phyloP scores from a whole-genome alignment of 2,888 invertebrate genomes.

The Polydrusus pterygomalis region DNA sequence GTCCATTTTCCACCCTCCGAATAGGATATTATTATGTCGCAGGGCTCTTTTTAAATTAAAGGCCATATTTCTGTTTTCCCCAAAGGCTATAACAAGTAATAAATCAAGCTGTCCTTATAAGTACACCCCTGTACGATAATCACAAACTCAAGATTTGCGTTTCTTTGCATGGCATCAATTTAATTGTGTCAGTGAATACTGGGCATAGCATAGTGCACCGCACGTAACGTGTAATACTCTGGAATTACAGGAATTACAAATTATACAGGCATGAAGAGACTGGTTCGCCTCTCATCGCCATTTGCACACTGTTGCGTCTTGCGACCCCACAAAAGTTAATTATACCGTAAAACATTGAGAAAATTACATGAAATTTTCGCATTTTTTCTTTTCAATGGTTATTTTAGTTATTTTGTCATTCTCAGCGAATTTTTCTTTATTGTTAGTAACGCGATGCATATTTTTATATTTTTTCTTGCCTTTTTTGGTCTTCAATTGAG shows the following conservation, averaged over 20 bases:
- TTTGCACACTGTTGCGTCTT: constrained; percentile 14
- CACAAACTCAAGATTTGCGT: constrained; percentile 9
- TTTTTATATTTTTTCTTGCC: too few species aligned
- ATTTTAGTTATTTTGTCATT: background rate
- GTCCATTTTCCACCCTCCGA: too few species aligned
- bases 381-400: constrained; percentile 3
- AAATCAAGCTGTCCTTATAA: background rate
- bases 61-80: background rate
- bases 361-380: background rate
- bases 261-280: constrained; percentile 31
- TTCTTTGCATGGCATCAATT: constrained; percentile 17
- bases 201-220: constrained; percentile 25
- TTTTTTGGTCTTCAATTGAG: too few species aligned
- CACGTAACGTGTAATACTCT: constrained; percentile 33
- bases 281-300: constrained; percentile 27
- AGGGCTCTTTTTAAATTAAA: background rate
- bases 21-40: too few species aligned
- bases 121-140: constrained; percentile 4
- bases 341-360: constrained; percentile 10
- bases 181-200: constrained; percentile 27
- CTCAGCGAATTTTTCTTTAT: too few species aligned
- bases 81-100: background rate
- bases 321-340: constrained; percentile 28
- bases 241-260: constrained; percentile 42
- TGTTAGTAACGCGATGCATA: too few species aligned